These are phyloP conservation scores for Maccullochella peelii DNA, from an alignment of 2,113 vertebrate species.

Conservation along the genomic window DNA sequence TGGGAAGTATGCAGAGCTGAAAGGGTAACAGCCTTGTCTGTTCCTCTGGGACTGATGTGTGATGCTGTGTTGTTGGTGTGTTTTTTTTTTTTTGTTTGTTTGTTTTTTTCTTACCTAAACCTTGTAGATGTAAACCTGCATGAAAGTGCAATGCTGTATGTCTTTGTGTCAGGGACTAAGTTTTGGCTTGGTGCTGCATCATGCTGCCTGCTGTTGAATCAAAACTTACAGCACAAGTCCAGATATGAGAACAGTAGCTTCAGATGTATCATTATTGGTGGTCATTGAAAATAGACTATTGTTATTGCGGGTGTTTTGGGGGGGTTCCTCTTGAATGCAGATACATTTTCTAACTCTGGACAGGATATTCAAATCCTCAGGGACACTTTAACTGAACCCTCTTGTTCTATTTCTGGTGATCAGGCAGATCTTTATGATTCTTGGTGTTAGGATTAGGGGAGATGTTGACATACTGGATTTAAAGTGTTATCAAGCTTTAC, in stretches of 20 bases:
- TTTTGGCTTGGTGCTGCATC: not conserved
- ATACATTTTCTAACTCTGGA: not conserved
- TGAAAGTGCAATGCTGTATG: conserved; percentile 12
- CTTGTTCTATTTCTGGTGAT: not conserved
- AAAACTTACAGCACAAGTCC: not conserved
- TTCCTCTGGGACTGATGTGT: conserved; percentile 15
- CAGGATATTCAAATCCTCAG: not conserved
- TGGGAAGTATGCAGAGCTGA: conserved; percentile 26
- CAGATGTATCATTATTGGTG: not conserved
- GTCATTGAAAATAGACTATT: not conserved
- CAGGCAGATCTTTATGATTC: too few relatives aligned
- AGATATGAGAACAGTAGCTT: not conserved
- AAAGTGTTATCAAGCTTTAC: not conserved
- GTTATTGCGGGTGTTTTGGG: not conserved
- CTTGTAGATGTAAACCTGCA: conserved; percentile 26
- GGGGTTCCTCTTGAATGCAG: not conserved
- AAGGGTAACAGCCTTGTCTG: conserved; percentile 53
- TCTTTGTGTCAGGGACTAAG: not conserved
- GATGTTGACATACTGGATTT: not conserved
- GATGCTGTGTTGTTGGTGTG: conserved; percentile 23
- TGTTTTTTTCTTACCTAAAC: conserved; percentile 2
- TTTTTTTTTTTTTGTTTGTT: conserved; percentile 26
- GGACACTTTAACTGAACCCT: not conserved
- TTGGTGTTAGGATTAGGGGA: not conserved
- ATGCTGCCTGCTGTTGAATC: not conserved